These are phyloP conservation scores for Megalonaias nervosa DNA, from an alignment of 1,140 invertebrate species.

Conservation along the genomic window DNA sequence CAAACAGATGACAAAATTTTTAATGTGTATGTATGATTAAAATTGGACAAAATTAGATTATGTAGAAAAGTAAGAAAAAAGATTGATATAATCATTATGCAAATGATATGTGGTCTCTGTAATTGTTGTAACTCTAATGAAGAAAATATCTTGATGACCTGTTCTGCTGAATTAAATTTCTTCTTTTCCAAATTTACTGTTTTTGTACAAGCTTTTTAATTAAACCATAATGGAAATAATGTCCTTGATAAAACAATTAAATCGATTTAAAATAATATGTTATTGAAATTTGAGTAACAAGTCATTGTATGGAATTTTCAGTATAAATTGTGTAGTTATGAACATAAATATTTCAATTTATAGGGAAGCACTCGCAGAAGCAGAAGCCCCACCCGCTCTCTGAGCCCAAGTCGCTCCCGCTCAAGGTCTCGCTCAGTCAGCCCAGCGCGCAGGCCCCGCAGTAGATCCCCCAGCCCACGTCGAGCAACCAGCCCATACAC, in stretches of 20 bases:
- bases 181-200: background rate
- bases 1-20: no score
- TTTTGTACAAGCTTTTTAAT: background rate
- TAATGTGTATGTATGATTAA: no score
- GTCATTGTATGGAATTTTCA: background rate
- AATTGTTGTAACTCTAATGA: no score
- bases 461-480: conserved; percentile 47
- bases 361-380: conserved; percentile 53
- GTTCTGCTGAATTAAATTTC: no score
- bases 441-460: conserved; percentile 58
- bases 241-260: conserved; percentile 13
- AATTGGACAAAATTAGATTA: no score
- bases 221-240: background rate
- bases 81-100: no score
- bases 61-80: no score
- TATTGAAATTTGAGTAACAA: background rate
- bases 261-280: background rate
- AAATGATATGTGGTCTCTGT: no score
- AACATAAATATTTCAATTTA: conserved; percentile 18
- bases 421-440: conserved; percentile 55
- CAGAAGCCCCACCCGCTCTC: conserved; percentile 53
- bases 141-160: no score
- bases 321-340: conserved; percentile 5
- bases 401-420: conserved; percentile 45
- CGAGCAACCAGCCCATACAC: conserved; percentile 42